phyloP scores from a whole-genome alignment of 2,888 invertebrate species.

The Cheilosia scutellata region DNA sequence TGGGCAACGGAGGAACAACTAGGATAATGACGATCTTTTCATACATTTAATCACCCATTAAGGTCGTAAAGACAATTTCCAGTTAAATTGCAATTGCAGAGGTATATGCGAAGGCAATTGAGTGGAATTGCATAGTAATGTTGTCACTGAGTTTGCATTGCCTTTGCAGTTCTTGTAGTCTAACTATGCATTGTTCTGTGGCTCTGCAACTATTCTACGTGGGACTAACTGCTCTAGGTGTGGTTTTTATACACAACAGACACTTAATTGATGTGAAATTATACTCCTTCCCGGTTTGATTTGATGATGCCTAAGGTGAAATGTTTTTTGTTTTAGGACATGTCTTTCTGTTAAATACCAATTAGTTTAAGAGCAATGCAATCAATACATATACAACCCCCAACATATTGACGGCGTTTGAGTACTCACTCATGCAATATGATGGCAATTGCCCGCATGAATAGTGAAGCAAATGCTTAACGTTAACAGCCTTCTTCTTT shows the following conservation, averaged over 20 bases:
- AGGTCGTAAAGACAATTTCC: slow-evolving; percentile 18
- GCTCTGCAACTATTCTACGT: slow-evolving; percentile 4
- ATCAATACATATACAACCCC: background rate
- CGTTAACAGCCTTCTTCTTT: background rate
- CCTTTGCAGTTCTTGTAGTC: slow-evolving; percentile 13
- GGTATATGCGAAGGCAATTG: background rate
- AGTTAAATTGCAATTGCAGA: slow-evolving; percentile 12
- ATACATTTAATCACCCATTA: slow-evolving; percentile 45
- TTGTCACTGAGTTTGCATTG: slow-evolving; percentile 15
- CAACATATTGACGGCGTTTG: background rate
- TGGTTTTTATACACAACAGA: slow-evolving; percentile 11
- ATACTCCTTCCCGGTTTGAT: slow-evolving; percentile 17
- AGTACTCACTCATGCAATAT: background rate
- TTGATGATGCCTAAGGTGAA: slow-evolving; percentile 1
- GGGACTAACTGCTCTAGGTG: slow-evolving; percentile 36
- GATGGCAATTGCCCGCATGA: background rate
- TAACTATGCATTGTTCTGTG: background rate
- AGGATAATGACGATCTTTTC: slow-evolving; percentile 39
- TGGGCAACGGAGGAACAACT: background rate
- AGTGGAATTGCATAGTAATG: background rate
- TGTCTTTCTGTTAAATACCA: background rate
- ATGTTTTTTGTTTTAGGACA: slow-evolving; percentile 2
- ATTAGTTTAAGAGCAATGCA: background rate
- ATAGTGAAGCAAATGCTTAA: background rate
- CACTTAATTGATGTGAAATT: slow-evolving; percentile 5